Evolutionary conservation across 2,888 invertebrate genomes (phyloP), one percentile per base, ranked within the genome.

Genomic region (Tricholauxania praeusta): DNA sequence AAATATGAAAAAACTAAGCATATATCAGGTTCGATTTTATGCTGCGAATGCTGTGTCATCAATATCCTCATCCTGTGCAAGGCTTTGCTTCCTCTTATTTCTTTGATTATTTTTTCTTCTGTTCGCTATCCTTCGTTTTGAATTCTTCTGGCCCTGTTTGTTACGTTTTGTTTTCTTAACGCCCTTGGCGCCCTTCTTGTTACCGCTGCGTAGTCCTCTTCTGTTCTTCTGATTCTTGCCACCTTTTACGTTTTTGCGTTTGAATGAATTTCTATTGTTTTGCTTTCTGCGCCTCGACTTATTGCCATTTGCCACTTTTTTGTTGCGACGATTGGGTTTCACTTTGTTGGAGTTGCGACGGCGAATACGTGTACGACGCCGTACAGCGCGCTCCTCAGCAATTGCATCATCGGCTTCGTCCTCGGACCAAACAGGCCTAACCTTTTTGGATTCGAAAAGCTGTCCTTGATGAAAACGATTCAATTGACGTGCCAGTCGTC

Each of bases 311-410:
- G 74, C 71, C 1, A 62, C 28, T n/a, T 77, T 73, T 5, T 75
- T 74, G 12, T 75, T 76, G 15, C 72, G 76, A 51, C 66, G 72
- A 10, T 57, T 62, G 12, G 73, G 72, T 12, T 69, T 73, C 1
- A 79, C 17, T 14, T 77, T 76, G 57, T 75, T 76, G 12, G 74
- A 57, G 14, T 76, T 79, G 14, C 78, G 79, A 10, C 75, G 74
- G 19, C 76, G 78, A 22, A 79, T 55, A 48, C 79, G 79, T 51
- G 78, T 75, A n/a, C 78, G 78, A 17, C 78, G 78, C 3, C 79
- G 78, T 28, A 79, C 62, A 4, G 79, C 78, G 10, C 80, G 79
- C 53, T 78, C 79, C 49, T 80, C 79, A 17, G 75, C 73, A 6
- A 75, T 22, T 5, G 68, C 73, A 17, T 74, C 74, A 1, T 73